phyloP scores from a whole-genome alignment of 2,888 invertebrate genomes.

The Drosophila formosana region DNA sequence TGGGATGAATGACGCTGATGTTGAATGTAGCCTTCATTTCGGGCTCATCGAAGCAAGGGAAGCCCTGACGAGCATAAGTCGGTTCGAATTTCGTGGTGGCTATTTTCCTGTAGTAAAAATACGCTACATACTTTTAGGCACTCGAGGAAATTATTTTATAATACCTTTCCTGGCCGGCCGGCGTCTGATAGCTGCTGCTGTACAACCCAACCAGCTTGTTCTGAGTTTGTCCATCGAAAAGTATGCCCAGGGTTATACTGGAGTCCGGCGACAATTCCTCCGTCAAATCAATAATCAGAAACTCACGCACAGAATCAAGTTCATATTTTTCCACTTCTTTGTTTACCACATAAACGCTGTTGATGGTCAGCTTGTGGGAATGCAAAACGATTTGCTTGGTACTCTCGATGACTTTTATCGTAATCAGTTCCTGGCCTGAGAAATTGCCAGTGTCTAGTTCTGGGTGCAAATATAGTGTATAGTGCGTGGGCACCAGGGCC shows the following conservation, averaged over 20 bases:
- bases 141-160: not conserved
- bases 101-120: slow-evolving; percentile 87
- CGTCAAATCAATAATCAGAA: slow-evolving; percentile 72
- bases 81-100: slow-evolving; percentile 97
- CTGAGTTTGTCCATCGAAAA: slow-evolving; percentile 88
- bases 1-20: slow-evolving; percentile 90
- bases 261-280: slow-evolving; percentile 69
- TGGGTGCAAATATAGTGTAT: slow-evolving; percentile 89
- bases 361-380: slow-evolving; percentile 86
- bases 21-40: slow-evolving; percentile 94
- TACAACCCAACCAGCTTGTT: slow-evolving; percentile 91
- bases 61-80: slow-evolving; percentile 96
- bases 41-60: slow-evolving; percentile 98
- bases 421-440: slow-evolving; percentile 87
- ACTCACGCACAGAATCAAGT: slow-evolving; percentile 65
- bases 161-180: slow-evolving; percentile 85
- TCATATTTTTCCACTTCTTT: slow-evolving; percentile 41
- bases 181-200: slow-evolving; percentile 87
- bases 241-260: slow-evolving; percentile 86
- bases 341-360: slow-evolving; percentile 46
- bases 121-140: slow-evolving; percentile 53
- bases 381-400: slow-evolving; percentile 87
- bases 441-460: slow-evolving; percentile 87
- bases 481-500: slow-evolving; percentile 87
- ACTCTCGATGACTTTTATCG: slow-evolving; percentile 84